Percentiles rank a stretch among this genome's conserved stretches.
Conservation (phyloP, 2,888 invertebrate genomes). For the Lissonota sp. region DNA sequence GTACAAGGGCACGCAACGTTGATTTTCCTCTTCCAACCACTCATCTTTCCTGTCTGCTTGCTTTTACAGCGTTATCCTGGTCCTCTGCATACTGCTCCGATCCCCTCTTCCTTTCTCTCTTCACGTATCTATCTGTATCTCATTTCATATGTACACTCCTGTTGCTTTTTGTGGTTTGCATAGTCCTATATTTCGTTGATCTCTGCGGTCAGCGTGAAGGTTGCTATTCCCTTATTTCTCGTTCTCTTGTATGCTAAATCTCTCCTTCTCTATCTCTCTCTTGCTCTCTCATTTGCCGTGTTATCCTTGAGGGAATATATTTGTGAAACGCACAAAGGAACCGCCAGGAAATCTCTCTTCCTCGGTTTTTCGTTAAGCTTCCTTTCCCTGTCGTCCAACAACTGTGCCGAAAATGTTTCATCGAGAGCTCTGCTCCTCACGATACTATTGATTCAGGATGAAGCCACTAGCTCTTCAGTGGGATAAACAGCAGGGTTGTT, state of each 20-base stretch:
- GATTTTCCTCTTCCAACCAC: slow-evolving; percentile 54
- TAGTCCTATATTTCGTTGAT: slow-evolving; percentile 31
- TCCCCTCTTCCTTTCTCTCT: background rate
- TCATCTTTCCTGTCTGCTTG: slow-evolving; percentile 53
- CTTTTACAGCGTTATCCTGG: slow-evolving; percentile 16
- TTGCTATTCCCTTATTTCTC: slow-evolving; percentile 28
- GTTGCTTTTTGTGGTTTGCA: slow-evolving; percentile 31
- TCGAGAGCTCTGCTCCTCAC: background rate
- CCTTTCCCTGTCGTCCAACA: slow-evolving; percentile 4
- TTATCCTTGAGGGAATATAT: slow-evolving; percentile 50
- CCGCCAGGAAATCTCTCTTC: slow-evolving; percentile 45
- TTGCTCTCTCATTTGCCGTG: slow-evolving; percentile 6
- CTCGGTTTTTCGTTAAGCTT: slow-evolving; percentile 52
- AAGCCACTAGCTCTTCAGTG: background rate
- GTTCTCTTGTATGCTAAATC: slow-evolving; percentile 5
- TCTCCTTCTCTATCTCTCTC: slow-evolving; percentile 19
- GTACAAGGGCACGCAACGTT: slow-evolving; percentile 51
- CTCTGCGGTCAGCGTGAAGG: slow-evolving; percentile 37
- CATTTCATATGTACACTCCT: background rate
- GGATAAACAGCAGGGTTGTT: background rate
- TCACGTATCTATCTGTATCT: background rate
- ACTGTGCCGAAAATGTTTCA: slow-evolving; percentile 6
- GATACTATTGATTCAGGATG: background rate
- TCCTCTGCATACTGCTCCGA: slow-evolving; percentile 11
- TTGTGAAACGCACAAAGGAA: slow-evolving; percentile 48